Evolutionary conservation across 2,888 invertebrate genomes (phyloP), one percentile per base, ranked within the genome.

Genomic region (Apoda limacodes): DNA sequence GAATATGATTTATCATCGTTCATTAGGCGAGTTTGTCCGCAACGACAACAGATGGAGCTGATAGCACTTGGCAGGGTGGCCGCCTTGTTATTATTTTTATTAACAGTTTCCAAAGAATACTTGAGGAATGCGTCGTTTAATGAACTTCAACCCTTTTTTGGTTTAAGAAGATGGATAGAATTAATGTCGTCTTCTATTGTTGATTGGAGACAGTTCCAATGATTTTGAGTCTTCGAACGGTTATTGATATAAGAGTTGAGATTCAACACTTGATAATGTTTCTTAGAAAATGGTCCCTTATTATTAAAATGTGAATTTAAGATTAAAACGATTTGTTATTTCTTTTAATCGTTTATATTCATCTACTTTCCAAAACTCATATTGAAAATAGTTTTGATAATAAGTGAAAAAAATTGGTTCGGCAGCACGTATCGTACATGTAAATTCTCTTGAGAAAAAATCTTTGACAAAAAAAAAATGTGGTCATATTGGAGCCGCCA

Each of bases 1-100:
- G 78, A 80, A 78, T 80, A 80, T 80, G 80, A 80, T 80, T 80
- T 78, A 80, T 80, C 78, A 80, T 80, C 78, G 78, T 80, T 80
- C 78, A 80, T 80, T 80, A 80, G 75, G 72, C 67, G 78, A 80
- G 78, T 80, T 80, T 80, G 78, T 80, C 78, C 78, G 75, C 74
- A 71, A 61, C 78, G 78, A 78, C 78, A 80, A 80, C 78, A 80
- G 78, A 80, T 80, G 78, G 78, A 71, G 78, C 78, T 75, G 80
- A 80, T 80, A 80, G 71, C 75, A 78, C 78, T 78, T 78, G 75
- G 75, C 80, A 78, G 80, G 80, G 80, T 80, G 80, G 80, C 78
- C 78, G 67, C 61, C 71, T 72, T 75, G 74, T 80, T 80, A 78
- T 78, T 80, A 80, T 80, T 80, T 78, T 80, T 80, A 78, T 80